phyloP scores from a whole-genome alignment of 2,888 invertebrate genomes.

The Hypselothyrea guttata region DNA sequence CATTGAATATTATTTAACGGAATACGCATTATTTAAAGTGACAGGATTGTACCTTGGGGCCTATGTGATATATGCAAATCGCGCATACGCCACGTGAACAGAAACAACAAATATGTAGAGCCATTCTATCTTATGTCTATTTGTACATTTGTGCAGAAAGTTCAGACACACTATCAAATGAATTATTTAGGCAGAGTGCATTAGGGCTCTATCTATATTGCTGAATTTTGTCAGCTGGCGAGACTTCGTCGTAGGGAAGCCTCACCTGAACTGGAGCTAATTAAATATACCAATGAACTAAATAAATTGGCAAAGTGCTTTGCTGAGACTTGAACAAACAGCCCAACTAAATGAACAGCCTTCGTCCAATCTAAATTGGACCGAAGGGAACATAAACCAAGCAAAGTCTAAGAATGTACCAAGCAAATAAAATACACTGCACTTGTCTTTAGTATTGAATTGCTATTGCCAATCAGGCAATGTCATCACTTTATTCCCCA shows the following conservation, averaged over 20 bases:
- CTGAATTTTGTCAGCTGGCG: conserved; percentile 68
- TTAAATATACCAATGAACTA: conserved; percentile 67
- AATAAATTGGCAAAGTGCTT: conserved; percentile 60
- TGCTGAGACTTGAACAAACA: conserved; percentile 51
- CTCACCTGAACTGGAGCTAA: conserved; percentile 31
- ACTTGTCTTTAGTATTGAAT: conserved; percentile 45
- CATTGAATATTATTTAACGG: too few species aligned
- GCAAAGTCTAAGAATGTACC: conserved; percentile 30
- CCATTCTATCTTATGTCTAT: too few species aligned
- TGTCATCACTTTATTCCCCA: conserved; percentile 43
- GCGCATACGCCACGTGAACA: conserved; percentile 56
- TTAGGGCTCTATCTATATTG: conserved; percentile 57
- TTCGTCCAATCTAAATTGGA: background rate
- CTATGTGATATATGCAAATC: conserved; percentile 55
- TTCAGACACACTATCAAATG: conserved; percentile 48
- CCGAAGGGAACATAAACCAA: conserved; percentile 7
- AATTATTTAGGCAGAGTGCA: conserved; percentile 69
- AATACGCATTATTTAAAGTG: too few species aligned
- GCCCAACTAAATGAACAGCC: conserved; percentile 25
- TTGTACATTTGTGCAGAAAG: conserved; percentile 35
- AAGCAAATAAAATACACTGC: conserved; percentile 37
- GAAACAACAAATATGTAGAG: conserved; percentile 5
- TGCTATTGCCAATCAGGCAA: conserved; percentile 58
- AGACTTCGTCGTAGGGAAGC: conserved; percentile 5
- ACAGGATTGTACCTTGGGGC: conserved; percentile 44